These are phyloP conservation scores for Falco rusticolus DNA, from an alignment of 2,797 vertebrate genomes.

Conservation along the genomic window DNA sequence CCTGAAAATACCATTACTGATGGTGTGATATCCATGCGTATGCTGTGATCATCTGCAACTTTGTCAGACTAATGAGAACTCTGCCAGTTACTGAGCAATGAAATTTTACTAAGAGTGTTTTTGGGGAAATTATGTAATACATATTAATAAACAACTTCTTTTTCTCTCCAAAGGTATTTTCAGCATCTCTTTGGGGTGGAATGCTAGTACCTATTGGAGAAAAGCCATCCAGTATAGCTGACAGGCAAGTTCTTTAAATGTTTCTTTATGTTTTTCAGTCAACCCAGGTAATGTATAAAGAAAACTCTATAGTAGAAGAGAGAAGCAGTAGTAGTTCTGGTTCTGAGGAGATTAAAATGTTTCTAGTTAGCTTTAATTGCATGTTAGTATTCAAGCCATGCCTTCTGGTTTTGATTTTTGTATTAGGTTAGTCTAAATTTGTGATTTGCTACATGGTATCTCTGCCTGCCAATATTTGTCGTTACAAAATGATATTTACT, in stretches of 20 bases:
- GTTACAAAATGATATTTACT: background rate
- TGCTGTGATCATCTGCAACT: background rate
- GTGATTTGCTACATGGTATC: background rate
- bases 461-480: background rate
- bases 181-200: constrained; percentile 92
- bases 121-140: background rate
- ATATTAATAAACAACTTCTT: background rate
- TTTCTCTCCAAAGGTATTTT: constrained; percentile 83
- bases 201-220: constrained; percentile 87
- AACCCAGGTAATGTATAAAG: background rate
- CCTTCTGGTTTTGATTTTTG: background rate
- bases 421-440: background rate
- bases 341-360: background rate
- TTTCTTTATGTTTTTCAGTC: background rate
- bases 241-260: constrained; percentile 78
- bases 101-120: background rate
- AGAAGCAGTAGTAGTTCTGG: background rate
- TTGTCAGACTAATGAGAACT: background rate
- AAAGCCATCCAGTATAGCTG: constrained; percentile 88
- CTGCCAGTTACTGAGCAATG: background rate
- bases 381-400: background rate
- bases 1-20: background rate
- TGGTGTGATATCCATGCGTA: background rate
- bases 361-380: background rate
- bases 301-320: background rate